Percentiles rank a stretch among this genome's conserved stretches.
Evolutionary conservation across 1,140 invertebrate species (phyloP).

Genomic region (Cyphomyrmex costatus): DNA sequence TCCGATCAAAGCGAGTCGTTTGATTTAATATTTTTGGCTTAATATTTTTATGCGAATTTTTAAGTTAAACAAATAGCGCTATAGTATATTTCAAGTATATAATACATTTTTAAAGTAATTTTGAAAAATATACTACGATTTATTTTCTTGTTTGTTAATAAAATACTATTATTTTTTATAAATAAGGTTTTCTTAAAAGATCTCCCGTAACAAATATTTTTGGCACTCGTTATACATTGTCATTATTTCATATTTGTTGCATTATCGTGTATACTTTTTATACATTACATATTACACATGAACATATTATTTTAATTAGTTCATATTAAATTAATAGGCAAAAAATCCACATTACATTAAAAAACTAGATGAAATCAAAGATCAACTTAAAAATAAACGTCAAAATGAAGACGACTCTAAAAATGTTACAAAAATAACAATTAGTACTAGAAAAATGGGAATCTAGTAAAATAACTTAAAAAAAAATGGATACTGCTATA

Average conservation of each 20-base stretch:
- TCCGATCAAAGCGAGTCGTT: too few relatives aligned
- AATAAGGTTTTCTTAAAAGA: too few relatives aligned
- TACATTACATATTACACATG: neutral
- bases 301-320: neutral
- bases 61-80: too few relatives aligned
- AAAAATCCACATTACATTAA: neutral
- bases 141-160: too few relatives aligned
- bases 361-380: neutral
- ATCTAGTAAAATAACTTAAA: neutral
- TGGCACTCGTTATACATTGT: too few relatives aligned
- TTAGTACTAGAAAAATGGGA: neutral
- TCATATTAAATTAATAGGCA: constrained; percentile 11
- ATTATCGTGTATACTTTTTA: neutral
- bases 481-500: neutral
- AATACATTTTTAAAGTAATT: too few relatives aligned
- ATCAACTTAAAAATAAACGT: neutral
- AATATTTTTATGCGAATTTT: too few relatives aligned
- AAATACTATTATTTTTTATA: too few relatives aligned
- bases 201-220: too few relatives aligned
- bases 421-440: constrained; percentile 5
- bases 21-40: too few relatives aligned
- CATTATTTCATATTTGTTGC: neutral
- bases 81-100: too few relatives aligned
- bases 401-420: constrained; percentile 2
- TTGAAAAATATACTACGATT: too few relatives aligned